A percentile compares a stretch with the other conserved stretches of the same genome.
Conservation (phyloP, 2,888 invertebrate species). For the Anarsia innoxiella region DNA sequence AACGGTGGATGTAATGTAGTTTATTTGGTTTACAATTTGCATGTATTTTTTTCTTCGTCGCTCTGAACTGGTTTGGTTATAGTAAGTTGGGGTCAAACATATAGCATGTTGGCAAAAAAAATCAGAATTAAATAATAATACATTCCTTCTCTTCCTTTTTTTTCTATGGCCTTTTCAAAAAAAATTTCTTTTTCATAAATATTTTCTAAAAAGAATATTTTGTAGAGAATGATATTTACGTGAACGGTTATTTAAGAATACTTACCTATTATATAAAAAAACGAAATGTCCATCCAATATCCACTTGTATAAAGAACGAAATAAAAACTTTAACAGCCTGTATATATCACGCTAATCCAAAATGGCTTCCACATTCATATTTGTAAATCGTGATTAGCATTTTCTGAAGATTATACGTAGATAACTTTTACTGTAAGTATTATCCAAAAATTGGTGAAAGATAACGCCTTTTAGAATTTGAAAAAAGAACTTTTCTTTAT, state of each 20-base stretch:
- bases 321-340: too few species aligned
- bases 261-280: too few species aligned
- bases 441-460: conserved; percentile 18
- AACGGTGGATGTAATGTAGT: neutral
- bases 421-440: conserved; percentile 24
- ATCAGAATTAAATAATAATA: too few species aligned
- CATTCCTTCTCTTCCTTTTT: too few species aligned
- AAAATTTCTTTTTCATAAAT: too few species aligned
- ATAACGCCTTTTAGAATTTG: conserved; percentile 7
- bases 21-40: neutral
- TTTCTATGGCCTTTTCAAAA: too few species aligned
- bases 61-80: neutral
- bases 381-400: conserved; percentile 50
- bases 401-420: conserved; percentile 17
- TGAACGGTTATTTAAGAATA: too few species aligned
- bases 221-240: too few species aligned
- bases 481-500: neutral
- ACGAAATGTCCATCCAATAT: too few species aligned
- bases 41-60: neutral
- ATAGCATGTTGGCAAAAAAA: neutral
- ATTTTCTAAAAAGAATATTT: too few species aligned
- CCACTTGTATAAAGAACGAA: too few species aligned
- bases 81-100: neutral
- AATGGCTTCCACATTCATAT: conserved; percentile 33
- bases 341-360: conserved; percentile 18